A percentile compares a stretch with the other conserved stretches of the same genome.
Conservation (phyloP, 2,888 invertebrate species). For the Oegoconia quadripuncta region DNA sequence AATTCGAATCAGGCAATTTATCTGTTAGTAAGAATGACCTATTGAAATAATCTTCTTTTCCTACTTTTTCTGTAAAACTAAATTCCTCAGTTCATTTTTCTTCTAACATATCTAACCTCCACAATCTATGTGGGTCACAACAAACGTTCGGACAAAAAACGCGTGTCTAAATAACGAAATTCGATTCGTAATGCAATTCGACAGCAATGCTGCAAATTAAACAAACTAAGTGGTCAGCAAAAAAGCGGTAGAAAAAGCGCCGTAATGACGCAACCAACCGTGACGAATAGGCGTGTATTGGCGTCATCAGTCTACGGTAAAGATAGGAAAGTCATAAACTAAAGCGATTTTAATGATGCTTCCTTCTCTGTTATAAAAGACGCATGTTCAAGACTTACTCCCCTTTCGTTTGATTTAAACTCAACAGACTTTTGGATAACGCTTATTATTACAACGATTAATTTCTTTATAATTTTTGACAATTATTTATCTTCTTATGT, state of each 20-base stretch:
- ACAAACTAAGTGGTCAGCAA: constrained; percentile 1
- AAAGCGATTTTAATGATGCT: no score
- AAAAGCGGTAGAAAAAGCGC: neutral
- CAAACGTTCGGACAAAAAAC: neutral
- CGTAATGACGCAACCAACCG: constrained; percentile 12
- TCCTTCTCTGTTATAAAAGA: no score
- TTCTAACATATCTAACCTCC: neutral
- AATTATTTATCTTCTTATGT: neutral
- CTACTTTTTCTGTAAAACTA: no score
- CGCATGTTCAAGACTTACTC: no score
- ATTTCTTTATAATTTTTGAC: no score
- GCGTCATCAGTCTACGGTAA: neutral
- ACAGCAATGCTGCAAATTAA: constrained; percentile 5
- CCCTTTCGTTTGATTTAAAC: no score
- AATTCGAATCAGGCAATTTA: no score
- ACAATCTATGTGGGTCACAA: neutral
- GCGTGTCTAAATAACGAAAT: constrained; percentile 6
- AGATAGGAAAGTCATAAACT: no score
- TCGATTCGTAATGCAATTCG: constrained; percentile 1
- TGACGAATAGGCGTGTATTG: constrained; percentile 21
- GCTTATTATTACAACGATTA: no score
- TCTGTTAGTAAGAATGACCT: no score
- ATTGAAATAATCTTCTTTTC: no score
- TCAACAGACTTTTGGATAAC: no score
- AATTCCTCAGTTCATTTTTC: neutral